Percentiles rank a stretch among this genome's conserved stretches.
Conservation (phyloP, 2,113 vertebrate genomes). For the Pollimyrus isidori region DNA sequence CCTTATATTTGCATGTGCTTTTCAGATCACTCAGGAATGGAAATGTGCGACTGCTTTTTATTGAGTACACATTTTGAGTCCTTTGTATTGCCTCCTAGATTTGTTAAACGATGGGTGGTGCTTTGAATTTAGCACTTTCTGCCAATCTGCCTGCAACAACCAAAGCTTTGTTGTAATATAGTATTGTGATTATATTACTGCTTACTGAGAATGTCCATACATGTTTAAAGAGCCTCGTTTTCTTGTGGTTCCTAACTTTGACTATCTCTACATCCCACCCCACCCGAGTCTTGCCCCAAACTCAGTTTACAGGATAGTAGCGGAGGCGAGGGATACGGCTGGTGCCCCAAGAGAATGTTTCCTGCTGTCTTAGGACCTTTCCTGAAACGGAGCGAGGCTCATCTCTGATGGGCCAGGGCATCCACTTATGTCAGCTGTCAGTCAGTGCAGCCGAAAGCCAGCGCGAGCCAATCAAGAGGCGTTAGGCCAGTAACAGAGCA, state of each 20-base stretch:
- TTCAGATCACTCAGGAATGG: background rate
- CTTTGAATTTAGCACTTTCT: conserved; percentile 14
- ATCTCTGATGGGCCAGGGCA: conserved; percentile 51
- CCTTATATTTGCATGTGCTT: background rate
- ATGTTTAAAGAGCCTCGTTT: conserved; percentile 34
- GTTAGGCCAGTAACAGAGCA: conserved; percentile 50
- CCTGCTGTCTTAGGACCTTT: conserved; percentile 30
- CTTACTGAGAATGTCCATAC: conserved; percentile 31
- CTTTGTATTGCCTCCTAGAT: background rate
- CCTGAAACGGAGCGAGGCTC: conserved; percentile 47
- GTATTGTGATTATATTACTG: conserved; percentile 33
- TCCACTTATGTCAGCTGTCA: conserved; percentile 57
- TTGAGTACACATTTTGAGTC: background rate
- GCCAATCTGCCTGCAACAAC: conserved; percentile 5
- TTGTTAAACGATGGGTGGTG: background rate
- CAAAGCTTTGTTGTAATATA: background rate
- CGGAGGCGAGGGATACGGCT: conserved; percentile 25
- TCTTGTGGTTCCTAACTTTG: conserved; percentile 13
- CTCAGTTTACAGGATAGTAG: conserved; percentile 42
- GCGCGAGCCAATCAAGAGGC: conserved; percentile 37
- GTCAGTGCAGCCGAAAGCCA: conserved; percentile 54
- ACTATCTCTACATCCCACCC: conserved; percentile 49
- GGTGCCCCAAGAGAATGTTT: conserved; percentile 47
- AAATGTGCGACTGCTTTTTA: background rate
- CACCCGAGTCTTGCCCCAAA: conserved; percentile 41